Evolutionary conservation across 2,113 vertebrate species (phyloP), one percentile per base, ranked within the genome.

Genomic region (Glaucomys volans): DNA sequence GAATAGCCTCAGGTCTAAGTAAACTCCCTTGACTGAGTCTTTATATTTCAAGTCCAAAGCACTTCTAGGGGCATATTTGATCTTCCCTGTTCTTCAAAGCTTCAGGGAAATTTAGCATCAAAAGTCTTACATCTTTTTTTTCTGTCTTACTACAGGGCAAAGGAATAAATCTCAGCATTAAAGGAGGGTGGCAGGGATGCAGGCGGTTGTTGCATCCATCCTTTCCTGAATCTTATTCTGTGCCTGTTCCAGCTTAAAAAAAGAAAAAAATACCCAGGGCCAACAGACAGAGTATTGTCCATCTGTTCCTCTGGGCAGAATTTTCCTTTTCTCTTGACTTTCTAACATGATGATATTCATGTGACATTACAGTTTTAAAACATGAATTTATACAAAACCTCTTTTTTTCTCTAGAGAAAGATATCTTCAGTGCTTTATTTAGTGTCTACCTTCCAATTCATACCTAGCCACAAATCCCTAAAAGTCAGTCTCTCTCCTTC

Each of bases 71-170:
- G 44, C n/a, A 91, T 40, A 16, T 57, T n/a, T 91, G 72, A 85
- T 74, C 52, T 92, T 71, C 72, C 66, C 77, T 81, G 24, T 72
- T 97, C 90, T 77, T 95, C 87, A 93, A 95, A 95, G 90, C 22
- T 83, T 92, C 52, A 47, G 17, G 66, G 64, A 84, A 94, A 88
- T 66, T 87, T 81, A 92, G 16, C 57, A 93, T 84, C 14, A 76
- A 95, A 95, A 95, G 75, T 9, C 30, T 75, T 79, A 52, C 7
- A 80, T 62, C 57, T 81, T 77, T 66, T 22, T 22, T n/a, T 30
- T 40, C 20, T 52, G 6, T 42, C 59, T 91, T 24, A 91, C 11
- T 64, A 75, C 28, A 75, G 13, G 52, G 35, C 30, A 7, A 37
- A 44, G 40, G 30, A 57, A 37, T 89, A 91, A 52, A 32, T 1